Evolutionary conservation across 2,113 vertebrate species (phyloP), one percentile per base, ranked within the genome.

Genomic region (Hippotragus niger): DNA sequence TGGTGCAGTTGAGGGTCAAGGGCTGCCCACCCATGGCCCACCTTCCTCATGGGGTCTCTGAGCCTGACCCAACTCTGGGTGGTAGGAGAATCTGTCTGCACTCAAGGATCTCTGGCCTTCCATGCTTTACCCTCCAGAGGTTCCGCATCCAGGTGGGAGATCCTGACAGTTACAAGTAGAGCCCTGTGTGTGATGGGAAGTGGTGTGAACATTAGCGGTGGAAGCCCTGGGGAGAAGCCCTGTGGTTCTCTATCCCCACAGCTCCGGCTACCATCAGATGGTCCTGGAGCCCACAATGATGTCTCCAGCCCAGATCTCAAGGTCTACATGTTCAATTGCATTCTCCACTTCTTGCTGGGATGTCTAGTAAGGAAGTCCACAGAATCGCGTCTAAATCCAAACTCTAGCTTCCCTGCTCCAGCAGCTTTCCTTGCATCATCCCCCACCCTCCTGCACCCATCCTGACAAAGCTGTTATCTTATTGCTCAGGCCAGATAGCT

Each of bases 361-460:
- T 81, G 40, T 45, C 27, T 25, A 60, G 21, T 10, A 60, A 15
- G 53, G 23, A 60, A n/a, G 33, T 40, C 52, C 53, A 55, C 57
- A 17, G 64, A 78, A n/a, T 86, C 8, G 3, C 0, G 0, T 40
- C 43, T 29, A 14, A 45, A 23, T 23, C 15, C 55, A 76, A 31
- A 78, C 23, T 93, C 55, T 27, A 78, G 78, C 23, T 78, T 93
- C 12, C 17, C 45, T 58, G 36, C 31, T 40, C 40, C 23, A 47
- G 31, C 16, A 2, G 16, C 62, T 62, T 71, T 23, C 67, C n/a
- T 10, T 40, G 5, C 5, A 23, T 6, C 19, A 67, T 2, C 10
- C n/a, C 4, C 12, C 12, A 11, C 55, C 19, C 4, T 27, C 23
- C 27, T 5, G 2, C 58, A 15, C 16, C 25, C 7, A 1, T 50